Evolutionary conservation across 2,888 invertebrate species (phyloP).

Genomic region (Terebella lapidaria): DNA sequence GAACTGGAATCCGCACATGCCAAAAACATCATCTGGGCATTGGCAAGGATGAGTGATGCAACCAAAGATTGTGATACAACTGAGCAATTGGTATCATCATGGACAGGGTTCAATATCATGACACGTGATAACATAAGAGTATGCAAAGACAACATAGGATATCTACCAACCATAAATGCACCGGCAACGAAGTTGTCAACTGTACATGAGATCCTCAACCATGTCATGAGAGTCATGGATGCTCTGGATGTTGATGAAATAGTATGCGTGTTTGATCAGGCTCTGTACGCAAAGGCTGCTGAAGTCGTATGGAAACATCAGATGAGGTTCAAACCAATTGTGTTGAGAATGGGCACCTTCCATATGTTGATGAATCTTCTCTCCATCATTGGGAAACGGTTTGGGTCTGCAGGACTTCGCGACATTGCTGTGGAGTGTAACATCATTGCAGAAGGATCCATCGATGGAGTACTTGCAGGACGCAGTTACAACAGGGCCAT

Average conservation of each 20-base stretch:
- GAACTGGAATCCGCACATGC: not conserved
- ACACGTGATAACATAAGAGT: slow-evolving; percentile 9
- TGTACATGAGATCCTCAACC: slow-evolving; percentile 12
- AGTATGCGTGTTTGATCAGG: slow-evolving; percentile 23
- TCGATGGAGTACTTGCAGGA: not conserved
- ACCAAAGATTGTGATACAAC: too few species aligned
- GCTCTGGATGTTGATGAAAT: slow-evolving; percentile 7
- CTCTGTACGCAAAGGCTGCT: slow-evolving; percentile 25
- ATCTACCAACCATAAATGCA: slow-evolving; percentile 17
- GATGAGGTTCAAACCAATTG: slow-evolving; percentile 7
- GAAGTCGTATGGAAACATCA: slow-evolving; percentile 24
- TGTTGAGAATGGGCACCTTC: slow-evolving; percentile 23
- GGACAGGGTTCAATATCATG: not conserved
- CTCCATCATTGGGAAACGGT: slow-evolving; percentile 16
- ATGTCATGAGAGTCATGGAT: slow-evolving; percentile 11
- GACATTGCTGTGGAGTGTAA: not conserved
- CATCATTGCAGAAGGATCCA: not conserved
- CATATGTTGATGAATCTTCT: too few species aligned
- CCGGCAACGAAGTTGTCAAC: slow-evolving; percentile 18
- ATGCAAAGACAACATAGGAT: slow-evolving; percentile 11
- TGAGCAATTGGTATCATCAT: slow-evolving; percentile 8
- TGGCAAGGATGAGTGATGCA: too few species aligned
- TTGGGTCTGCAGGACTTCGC: not conserved
- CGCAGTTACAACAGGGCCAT: not conserved
- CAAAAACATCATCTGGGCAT: too few species aligned